phyloP scores from a whole-genome alignment of 2,113 vertebrate genomes.

The Equus quagga region DNA sequence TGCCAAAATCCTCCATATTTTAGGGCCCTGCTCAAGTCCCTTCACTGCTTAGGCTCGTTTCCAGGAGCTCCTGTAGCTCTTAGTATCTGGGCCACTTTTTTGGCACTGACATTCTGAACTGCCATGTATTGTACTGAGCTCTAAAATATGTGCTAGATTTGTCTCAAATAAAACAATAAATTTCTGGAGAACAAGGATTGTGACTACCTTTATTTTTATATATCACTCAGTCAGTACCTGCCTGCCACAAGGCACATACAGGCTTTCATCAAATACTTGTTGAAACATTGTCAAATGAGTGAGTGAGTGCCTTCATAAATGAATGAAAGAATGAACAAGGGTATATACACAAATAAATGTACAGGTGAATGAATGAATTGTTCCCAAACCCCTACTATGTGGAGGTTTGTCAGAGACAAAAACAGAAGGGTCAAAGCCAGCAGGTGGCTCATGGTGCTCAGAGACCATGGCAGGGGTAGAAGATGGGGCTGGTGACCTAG shows the following conservation, averaged over 20 bases:
- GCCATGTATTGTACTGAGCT: neutral
- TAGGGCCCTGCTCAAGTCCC: neutral
- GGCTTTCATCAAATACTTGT: neutral
- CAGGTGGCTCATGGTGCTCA: neutral
- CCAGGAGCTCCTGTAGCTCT: neutral
- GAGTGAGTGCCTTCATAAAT: neutral
- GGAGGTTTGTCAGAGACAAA: conserved; percentile 4
- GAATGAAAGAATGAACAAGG: neutral
- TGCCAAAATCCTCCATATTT: neutral
- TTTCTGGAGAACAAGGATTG: neutral
- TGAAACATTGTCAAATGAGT: neutral
- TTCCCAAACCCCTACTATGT: neutral
- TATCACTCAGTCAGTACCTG: neutral
- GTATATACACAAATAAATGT: neutral
- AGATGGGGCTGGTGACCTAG: neutral
- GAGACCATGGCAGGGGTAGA: neutral
- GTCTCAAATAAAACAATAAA: neutral
- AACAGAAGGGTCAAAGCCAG: neutral
- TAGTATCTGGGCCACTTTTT: neutral
- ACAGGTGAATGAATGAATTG: neutral
- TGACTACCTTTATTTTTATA: neutral
- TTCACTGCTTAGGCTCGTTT: neutral
- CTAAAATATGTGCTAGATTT: neutral
- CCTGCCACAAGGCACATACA: neutral
- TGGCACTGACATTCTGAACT: neutral